These are phyloP conservation scores for Alauda arvensis DNA, from an alignment of 2,797 vertebrate genomes.

Conservation along the genomic window DNA sequence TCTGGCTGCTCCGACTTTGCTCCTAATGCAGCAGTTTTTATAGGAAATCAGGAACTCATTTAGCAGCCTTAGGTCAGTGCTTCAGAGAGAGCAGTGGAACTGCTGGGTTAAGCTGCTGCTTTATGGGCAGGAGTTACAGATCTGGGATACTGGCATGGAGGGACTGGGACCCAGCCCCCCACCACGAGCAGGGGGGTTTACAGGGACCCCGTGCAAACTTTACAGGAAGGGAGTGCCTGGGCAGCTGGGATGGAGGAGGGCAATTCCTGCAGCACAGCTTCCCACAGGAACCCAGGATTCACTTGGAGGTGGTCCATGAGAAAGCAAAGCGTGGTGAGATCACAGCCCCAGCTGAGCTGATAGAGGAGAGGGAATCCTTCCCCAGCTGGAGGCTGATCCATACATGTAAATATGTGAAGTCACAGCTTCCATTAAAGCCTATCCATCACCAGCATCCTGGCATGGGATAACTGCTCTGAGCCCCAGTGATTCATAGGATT, in stretches of 20 bases:
- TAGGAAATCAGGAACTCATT: neutral
- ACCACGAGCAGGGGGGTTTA: neutral
- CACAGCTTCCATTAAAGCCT: constrained; percentile 14
- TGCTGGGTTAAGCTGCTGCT: neutral
- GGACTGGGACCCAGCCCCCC: neutral
- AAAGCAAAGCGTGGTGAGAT: neutral
- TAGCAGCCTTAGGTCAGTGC: neutral
- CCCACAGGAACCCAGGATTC: neutral
- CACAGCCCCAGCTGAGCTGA: constrained; percentile 24
- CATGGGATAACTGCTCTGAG: neutral
- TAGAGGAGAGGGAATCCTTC: constrained; percentile 25
- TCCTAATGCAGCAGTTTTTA: neutral
- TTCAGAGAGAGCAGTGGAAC: neutral
- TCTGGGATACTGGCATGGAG: neutral
- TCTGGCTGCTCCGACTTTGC: neutral
- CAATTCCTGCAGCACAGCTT: neutral
- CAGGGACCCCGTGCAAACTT: neutral
- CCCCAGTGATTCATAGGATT: constrained; percentile 11
- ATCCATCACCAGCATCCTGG: neutral
- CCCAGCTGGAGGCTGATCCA: constrained; percentile 16
- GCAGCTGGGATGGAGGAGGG: neutral
- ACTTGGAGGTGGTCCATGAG: constrained; percentile 38
- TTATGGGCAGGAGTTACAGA: neutral
- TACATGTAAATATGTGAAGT: constrained; percentile 30
- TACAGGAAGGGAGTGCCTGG: neutral